phyloP scores from a whole-genome alignment of 2,113 vertebrate genomes.

The Amia ocellicauda region DNA sequence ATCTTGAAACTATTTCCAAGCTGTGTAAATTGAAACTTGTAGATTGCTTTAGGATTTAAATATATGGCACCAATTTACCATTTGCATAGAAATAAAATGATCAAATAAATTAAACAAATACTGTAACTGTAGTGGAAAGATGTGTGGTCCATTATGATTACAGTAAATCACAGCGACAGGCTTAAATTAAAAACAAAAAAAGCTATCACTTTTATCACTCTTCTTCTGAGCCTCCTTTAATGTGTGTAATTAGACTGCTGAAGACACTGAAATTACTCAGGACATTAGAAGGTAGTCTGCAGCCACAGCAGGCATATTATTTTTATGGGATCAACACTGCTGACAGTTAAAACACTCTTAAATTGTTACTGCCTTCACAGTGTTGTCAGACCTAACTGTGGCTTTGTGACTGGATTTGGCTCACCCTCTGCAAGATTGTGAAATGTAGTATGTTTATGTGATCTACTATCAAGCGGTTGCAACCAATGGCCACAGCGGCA shows the following conservation, averaged over 20 bases:
- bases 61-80: neutral
- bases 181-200: conserved; percentile 16
- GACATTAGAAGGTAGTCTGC: neutral
- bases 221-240: conserved; percentile 1
- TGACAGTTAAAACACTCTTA: conserved; percentile 5
- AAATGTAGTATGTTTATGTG: neutral
- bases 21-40: neutral
- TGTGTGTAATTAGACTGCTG: conserved; percentile 20
- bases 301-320: conserved; percentile 1
- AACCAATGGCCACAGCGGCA: neutral
- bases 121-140: neutral
- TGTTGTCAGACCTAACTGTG: neutral
- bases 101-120: neutral
- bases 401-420: too few relatives aligned
- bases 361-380: neutral
- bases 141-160: neutral
- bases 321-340: conserved; percentile 7
- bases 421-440: neutral
- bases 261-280: neutral
- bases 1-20: too few relatives aligned
- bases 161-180: neutral
- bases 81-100: neutral
- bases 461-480: neutral
- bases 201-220: neutral
- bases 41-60: too few relatives aligned